Evolutionary conservation across 2,888 invertebrate species (phyloP).

Genomic region (Hermodice carunculata): DNA sequence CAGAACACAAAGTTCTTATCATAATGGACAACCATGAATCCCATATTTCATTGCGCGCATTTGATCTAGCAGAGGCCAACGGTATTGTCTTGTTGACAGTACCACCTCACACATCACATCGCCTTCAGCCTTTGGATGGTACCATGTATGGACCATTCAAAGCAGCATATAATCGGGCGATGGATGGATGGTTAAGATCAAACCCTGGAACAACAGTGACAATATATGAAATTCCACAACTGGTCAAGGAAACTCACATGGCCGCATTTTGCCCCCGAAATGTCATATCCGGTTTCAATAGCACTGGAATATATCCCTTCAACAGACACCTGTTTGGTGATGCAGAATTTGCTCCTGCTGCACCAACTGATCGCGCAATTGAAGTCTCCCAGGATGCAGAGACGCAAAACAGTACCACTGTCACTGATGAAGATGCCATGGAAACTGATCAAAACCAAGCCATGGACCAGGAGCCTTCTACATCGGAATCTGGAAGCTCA

Average conservation of each 20-base stretch:
- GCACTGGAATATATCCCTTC: constrained; percentile 22
- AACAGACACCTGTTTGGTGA: too few relatives aligned
- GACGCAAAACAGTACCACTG: too few relatives aligned
- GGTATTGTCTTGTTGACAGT: constrained; percentile 34
- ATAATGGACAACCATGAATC: constrained; percentile 31
- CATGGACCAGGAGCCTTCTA: too few relatives aligned
- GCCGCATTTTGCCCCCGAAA: constrained; percentile 21
- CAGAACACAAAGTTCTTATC: constrained; percentile 20
- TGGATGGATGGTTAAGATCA: constrained; percentile 58
- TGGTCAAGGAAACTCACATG: constrained; percentile 30
- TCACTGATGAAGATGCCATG: too few relatives aligned
- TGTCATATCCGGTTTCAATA: constrained; percentile 27
- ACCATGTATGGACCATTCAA: constrained; percentile 61
- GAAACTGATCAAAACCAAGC: too few relatives aligned
- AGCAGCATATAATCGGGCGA: constrained; percentile 51
- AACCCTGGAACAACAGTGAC: constrained; percentile 61
- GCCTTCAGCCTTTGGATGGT: constrained; percentile 36
- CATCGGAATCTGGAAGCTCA: too few relatives aligned
- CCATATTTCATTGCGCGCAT: constrained; percentile 25
- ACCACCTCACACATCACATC: constrained; percentile 34
- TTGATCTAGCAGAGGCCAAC: constrained; percentile 27
- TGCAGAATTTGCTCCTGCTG: too few relatives aligned
- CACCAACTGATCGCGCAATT: too few relatives aligned
- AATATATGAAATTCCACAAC: constrained; percentile 45
- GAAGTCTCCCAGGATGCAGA: too few relatives aligned